Evolutionary conservation across 2,113 vertebrate genomes (phyloP).

Genomic region (Arenaria interpres): DNA sequence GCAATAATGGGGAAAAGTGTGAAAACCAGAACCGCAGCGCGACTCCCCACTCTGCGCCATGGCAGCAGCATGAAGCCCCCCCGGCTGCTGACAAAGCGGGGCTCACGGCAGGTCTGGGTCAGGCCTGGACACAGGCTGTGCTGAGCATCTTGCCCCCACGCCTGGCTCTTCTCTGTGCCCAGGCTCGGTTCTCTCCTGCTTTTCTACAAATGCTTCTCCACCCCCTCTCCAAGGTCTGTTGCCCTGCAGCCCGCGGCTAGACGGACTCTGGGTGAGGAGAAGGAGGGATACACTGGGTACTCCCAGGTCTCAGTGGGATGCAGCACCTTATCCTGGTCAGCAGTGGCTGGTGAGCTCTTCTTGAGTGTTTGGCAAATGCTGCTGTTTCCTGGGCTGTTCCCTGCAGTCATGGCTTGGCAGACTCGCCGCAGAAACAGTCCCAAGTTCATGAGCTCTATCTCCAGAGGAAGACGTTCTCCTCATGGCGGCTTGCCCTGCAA

Average conservation of each 20-base stretch:
- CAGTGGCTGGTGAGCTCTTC: neutral
- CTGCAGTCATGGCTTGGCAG: neutral
- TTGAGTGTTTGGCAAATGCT: accelerated
- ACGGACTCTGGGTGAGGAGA: neutral
- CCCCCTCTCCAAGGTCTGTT: neutral
- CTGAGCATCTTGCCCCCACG: accelerated
- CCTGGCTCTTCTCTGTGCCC: neutral
- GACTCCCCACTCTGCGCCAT: accelerated
- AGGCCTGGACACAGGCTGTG: neutral
- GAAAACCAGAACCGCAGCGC: neutral
- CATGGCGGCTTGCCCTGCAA: accelerated
- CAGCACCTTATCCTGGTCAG: accelerated
- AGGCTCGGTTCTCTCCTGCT: neutral
- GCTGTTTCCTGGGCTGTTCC: neutral
- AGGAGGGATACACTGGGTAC: neutral
- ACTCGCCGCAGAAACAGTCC: neutral
- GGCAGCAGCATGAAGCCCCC: neutral
- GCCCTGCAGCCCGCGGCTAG: accelerated
- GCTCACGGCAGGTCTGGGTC: accelerated
- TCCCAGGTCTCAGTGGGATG: neutral
- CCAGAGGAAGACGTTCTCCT: neutral
- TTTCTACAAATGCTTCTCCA: neutral
- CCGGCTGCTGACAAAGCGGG: accelerated
- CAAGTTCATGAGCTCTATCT: neutral
- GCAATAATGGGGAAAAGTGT: accelerated